Conservation (phyloP, 2,113 vertebrate species). For the Grallaria varia region DNA sequence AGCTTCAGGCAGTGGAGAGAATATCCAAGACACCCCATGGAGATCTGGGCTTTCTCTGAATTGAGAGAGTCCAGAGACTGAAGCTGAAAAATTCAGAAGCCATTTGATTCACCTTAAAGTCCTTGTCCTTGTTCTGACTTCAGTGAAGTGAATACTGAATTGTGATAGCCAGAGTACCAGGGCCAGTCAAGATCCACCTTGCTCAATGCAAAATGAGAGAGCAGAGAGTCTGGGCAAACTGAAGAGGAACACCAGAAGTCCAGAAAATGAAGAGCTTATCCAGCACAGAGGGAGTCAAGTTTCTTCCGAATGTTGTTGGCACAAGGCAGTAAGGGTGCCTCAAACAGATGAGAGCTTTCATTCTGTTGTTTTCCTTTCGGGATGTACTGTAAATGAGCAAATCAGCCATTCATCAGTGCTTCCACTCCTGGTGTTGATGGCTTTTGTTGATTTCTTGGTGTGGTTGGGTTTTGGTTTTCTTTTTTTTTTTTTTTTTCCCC, state of each 20-base stretch:
- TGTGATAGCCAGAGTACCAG: neutral
- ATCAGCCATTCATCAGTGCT: neutral
- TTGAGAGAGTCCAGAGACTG: neutral
- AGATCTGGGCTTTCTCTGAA: neutral
- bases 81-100: neutral
- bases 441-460: neutral
- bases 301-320: neutral
- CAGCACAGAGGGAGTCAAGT: neutral
- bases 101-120: neutral
- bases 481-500: neutral
- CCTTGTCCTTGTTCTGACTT: neutral
- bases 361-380: constrained; percentile 18
- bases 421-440: neutral
- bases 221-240: neutral
- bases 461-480: neutral
- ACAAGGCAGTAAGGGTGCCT: neutral
- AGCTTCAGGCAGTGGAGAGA: neutral
- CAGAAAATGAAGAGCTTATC: neutral
- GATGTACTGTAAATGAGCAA: neutral
- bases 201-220: neutral
- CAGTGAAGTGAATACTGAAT: neutral
- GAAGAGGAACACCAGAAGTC: neutral
- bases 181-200: neutral
- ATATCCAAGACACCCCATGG: neutral
- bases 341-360: neutral